These are phyloP conservation scores for Otis tarda DNA, from an alignment of 2,113 vertebrate species.

Conservation along the genomic window DNA sequence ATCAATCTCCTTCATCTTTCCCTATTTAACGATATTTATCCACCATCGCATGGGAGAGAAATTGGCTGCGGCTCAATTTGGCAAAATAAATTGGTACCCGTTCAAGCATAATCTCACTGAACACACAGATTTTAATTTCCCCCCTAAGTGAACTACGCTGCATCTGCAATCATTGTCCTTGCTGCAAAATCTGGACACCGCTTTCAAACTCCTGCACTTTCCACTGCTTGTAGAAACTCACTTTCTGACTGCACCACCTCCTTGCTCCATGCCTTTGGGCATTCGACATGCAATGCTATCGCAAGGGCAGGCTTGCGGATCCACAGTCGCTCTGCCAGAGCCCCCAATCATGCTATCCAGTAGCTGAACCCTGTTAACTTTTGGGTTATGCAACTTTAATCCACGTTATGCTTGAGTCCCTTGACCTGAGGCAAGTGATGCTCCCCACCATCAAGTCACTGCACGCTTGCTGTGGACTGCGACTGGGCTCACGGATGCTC, in stretches of 20 bases:
- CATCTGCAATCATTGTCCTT: constrained; percentile 43
- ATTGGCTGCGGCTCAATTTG: constrained; percentile 46
- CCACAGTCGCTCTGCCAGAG: rapidly evolving
- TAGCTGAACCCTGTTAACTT: rapidly evolving
- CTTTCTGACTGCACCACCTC: neutral
- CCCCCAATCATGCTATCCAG: rapidly evolving
- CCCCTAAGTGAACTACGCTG: neutral
- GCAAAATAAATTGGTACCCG: constrained; percentile 22
- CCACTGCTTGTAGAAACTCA: neutral
- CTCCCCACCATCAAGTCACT: neutral
- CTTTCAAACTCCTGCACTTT: neutral
- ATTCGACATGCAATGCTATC: rapidly evolving
- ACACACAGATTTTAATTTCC: constrained; percentile 61
- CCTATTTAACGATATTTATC: constrained; percentile 66
- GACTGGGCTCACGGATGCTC: rapidly evolving
- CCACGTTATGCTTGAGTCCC: too few species aligned
- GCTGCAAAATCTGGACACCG: neutral
- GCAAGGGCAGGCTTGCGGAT: neutral
- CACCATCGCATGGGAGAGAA: constrained; percentile 33
- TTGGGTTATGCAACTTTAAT: neutral
- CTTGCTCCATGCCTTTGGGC: neutral
- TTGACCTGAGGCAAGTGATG: neutral
- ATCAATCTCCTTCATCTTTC: constrained; percentile 41
- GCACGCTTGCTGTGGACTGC: rapidly evolving
- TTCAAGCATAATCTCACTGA: constrained; percentile 59